A percentile compares a stretch with the other conserved stretches of the same genome.
Evolutionary conservation across 1,140 invertebrate species (phyloP).

Genomic region (Atopsyche davidsoni): DNA sequence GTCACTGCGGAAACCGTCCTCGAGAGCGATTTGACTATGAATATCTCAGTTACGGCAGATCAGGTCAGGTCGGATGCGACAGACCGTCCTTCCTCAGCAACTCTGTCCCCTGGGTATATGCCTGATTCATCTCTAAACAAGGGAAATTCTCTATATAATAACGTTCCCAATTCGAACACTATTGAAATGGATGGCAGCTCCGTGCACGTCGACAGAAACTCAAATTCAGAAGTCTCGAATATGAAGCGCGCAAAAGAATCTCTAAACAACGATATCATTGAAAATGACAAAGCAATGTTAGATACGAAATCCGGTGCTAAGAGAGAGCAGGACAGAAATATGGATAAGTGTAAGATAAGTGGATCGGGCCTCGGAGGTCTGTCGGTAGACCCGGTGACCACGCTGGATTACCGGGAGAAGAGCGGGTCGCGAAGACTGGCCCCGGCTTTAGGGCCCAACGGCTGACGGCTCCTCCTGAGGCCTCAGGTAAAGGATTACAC

Average conservation of each 20-base stretch:
- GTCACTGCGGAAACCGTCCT: slow-evolving; percentile 37
- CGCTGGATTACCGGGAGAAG: slow-evolving; percentile 27
- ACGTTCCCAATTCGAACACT: background rate
- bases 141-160: background rate
- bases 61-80: background rate
- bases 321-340: slow-evolving; percentile 14
- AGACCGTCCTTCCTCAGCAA: background rate
- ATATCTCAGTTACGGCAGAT: slow-evolving; percentile 5
- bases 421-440: slow-evolving; percentile 16
- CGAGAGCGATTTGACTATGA: slow-evolving; percentile 28
- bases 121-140: slow-evolving; percentile 1
- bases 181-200: slow-evolving; percentile 8
- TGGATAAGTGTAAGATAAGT: slow-evolving; percentile 8
- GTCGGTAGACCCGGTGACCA: slow-evolving; percentile 12
- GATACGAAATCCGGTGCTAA: slow-evolving; percentile 15
- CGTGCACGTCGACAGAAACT: slow-evolving; percentile 26
- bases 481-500: slow-evolving; percentile 14
- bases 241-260: slow-evolving; percentile 21
- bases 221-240: slow-evolving; percentile 27
- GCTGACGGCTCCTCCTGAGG: slow-evolving; percentile 7
- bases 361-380: slow-evolving; percentile 13
- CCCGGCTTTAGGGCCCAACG: slow-evolving; percentile 27
- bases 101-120: no score
- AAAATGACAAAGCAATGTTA: slow-evolving; percentile 16
- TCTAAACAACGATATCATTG: slow-evolving; percentile 12